Conservation (phyloP, 1,140 invertebrate genomes). For the Mamestra configurata region DNA sequence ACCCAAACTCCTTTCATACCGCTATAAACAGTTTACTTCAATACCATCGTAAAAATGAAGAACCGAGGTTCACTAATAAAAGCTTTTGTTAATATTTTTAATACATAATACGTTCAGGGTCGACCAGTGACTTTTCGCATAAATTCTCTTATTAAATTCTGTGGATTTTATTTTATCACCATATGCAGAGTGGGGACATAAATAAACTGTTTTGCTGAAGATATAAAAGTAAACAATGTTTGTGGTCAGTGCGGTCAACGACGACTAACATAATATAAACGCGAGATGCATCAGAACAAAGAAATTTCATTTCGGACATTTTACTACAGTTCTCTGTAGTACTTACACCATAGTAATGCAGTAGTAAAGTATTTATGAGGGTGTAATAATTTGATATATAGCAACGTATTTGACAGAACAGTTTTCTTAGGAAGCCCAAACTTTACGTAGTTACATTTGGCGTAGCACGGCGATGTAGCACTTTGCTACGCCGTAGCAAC, state of each 20-base stretch:
- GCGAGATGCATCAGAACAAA: background rate
- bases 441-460: background rate
- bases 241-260: background rate
- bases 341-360: too few relatives aligned
- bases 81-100: slow-evolving; percentile 47
- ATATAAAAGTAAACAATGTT: slow-evolving; percentile 11
- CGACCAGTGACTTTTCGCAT: slow-evolving; percentile 27
- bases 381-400: too few relatives aligned
- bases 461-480: background rate
- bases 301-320: background rate
- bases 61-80: slow-evolving; percentile 43
- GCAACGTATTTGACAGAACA: background rate
- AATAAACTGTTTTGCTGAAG: slow-evolving; percentile 9
- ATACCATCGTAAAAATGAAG: slow-evolving; percentile 53
- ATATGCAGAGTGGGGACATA: slow-evolving; percentile 24
- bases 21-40: slow-evolving; percentile 51
- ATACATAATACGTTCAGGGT: slow-evolving; percentile 37
- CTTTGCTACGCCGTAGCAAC: slow-evolving; percentile 12
- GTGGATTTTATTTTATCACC: slow-evolving; percentile 34
- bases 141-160: slow-evolving; percentile 46
- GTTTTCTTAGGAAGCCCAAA: too few relatives aligned
- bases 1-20: slow-evolving; percentile 41
- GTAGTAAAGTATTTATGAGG: too few relatives aligned
- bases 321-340: background rate
- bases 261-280: too few relatives aligned